phyloP scores from a whole-genome alignment of 2,113 vertebrate genomes.

The Syrrhaptes paradoxus region DNA sequence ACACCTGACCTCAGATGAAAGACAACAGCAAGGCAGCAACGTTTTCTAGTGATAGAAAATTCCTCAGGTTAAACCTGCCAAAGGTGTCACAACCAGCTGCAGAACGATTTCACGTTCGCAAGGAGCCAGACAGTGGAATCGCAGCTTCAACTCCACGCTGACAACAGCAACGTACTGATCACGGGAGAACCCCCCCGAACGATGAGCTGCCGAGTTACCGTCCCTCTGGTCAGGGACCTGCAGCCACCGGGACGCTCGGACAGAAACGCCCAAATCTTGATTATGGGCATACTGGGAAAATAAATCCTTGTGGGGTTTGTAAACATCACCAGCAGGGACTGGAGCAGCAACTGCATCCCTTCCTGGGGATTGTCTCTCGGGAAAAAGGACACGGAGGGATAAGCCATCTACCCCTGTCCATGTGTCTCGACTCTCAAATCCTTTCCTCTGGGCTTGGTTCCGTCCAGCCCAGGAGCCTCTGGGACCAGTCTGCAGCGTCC shows the following conservation, averaged over 20 bases:
- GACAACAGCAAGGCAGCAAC: neutral
- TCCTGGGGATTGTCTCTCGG: neutral
- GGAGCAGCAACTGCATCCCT: neutral
- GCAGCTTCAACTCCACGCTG: neutral
- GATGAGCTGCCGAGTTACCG: rapidly evolving
- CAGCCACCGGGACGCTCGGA: rapidly evolving
- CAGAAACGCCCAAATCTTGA: neutral
- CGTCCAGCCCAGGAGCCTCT: neutral
- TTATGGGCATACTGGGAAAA: rapidly evolving
- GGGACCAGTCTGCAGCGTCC: rapidly evolving
- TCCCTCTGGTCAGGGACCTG: rapidly evolving
- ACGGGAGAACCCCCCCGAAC: neutral
- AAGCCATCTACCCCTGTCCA: no score
- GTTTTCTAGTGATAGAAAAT: no score
- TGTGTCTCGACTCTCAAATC: neutral
- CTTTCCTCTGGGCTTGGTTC: neutral
- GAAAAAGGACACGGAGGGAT: neutral
- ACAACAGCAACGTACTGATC: neutral
- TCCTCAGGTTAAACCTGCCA: neutral
- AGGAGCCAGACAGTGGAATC: neutral
- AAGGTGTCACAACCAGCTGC: neutral
- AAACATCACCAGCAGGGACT: neutral
- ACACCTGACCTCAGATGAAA: neutral
- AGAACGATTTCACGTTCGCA: no score
- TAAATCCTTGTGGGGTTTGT: neutral